Conservation (phyloP, 2,113 vertebrate species). For the Perognathus longimembris region DNA sequence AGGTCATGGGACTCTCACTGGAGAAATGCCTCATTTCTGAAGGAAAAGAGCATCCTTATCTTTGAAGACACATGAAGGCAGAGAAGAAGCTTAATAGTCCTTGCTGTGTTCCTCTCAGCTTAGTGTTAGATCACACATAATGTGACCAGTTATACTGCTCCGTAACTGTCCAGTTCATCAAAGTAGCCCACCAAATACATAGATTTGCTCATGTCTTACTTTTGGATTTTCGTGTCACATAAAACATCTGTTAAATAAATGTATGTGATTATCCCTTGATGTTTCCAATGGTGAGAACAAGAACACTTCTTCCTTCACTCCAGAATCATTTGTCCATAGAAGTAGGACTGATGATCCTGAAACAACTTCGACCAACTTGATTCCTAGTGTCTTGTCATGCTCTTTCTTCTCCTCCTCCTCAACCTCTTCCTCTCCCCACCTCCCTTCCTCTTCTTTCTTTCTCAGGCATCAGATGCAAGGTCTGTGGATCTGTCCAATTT, state of each 20-base stretch:
- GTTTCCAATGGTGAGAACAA: too few species aligned
- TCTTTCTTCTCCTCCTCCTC: too few species aligned
- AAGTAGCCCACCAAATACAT: background rate
- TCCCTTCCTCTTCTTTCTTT: too few species aligned
- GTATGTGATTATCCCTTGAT: background rate
- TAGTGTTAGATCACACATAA: background rate
- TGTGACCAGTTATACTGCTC: too few species aligned
- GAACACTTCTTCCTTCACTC: background rate
- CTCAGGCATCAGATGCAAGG: too few species aligned
- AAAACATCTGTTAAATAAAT: background rate
- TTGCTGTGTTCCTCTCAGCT: too few species aligned
- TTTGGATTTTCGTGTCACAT: background rate
- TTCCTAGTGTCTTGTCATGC: background rate
- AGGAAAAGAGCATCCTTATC: background rate
- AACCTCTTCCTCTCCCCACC: too few species aligned
- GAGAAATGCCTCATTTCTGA: background rate
- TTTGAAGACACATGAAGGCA: background rate
- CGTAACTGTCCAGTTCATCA: background rate
- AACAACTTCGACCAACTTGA: background rate
- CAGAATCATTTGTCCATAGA: background rate
- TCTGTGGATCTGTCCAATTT: background rate
- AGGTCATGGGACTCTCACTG: background rate
- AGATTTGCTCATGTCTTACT: too few species aligned
- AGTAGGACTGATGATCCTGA: background rate
- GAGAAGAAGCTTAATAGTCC: background rate